Evolutionary conservation across 2,113 vertebrate genomes (phyloP).

Genomic region (Chamaetylas fuelleborni): DNA sequence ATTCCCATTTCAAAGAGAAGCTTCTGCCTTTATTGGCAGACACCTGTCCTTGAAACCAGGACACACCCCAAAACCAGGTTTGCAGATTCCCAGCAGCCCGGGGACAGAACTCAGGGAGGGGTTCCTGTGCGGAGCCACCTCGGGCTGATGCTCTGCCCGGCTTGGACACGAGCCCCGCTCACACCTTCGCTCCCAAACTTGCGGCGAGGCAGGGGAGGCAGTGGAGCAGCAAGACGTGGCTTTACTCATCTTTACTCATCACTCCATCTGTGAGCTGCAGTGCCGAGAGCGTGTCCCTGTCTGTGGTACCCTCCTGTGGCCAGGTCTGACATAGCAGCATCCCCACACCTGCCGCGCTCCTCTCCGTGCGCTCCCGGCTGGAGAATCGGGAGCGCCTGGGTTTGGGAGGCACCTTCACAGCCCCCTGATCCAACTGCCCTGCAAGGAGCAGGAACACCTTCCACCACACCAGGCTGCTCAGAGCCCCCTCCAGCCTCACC

Average conservation of each 20-base stretch:
- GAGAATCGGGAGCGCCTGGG: rapidly evolving
- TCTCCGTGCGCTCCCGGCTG: rapidly evolving
- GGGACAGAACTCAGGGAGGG: too few relatives aligned
- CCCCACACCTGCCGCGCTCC: background rate
- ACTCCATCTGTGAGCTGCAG: rapidly evolving
- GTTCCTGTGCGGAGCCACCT: too few relatives aligned
- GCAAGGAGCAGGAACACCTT: background rate
- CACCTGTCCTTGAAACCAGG: too few relatives aligned
- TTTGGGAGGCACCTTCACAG: rapidly evolving
- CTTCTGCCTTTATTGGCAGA: too few relatives aligned
- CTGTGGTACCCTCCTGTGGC: slow-evolving; percentile 57
- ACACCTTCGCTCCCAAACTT: too few relatives aligned
- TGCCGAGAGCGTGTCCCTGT: background rate
- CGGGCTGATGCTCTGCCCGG: too few relatives aligned
- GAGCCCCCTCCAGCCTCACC: background rate
- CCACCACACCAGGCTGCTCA: background rate
- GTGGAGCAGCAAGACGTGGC: rapidly evolving
- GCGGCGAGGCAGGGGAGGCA: too few relatives aligned
- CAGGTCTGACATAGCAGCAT: slow-evolving; percentile 14
- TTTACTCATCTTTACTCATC: rapidly evolving
- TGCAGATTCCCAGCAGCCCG: too few relatives aligned
- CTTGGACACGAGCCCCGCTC: too few relatives aligned
- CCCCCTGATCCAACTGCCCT: too few relatives aligned
- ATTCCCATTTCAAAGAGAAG: too few relatives aligned
- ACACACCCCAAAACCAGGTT: background rate